phyloP scores from a whole-genome alignment of 1,140 invertebrate species.

The Spodoptera frugiperda region DNA sequence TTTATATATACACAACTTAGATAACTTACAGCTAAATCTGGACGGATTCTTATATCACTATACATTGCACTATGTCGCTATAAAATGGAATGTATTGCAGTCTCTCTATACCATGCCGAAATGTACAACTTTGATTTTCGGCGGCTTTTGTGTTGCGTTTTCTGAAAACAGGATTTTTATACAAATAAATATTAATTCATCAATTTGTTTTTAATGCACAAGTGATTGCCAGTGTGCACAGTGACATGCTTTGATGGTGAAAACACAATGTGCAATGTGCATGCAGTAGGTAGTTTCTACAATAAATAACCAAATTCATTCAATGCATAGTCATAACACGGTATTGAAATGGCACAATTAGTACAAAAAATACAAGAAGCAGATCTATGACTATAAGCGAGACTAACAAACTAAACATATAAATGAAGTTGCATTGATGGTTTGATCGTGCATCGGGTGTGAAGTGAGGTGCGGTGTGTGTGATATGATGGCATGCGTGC shows the following conservation, averaged over 20 bases:
- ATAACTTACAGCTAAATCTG: constrained; percentile 19
- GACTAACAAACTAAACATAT: background rate
- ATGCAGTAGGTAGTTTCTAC: background rate
- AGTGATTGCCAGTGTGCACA: background rate
- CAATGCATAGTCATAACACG: background rate
- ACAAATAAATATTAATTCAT: background rate
- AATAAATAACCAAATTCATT: background rate
- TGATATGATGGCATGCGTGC: constrained; percentile 48
- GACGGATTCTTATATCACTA: constrained; percentile 31
- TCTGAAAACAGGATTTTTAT: constrained; percentile 38
- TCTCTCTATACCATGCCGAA: constrained; percentile 38
- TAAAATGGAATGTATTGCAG: constrained; percentile 21
- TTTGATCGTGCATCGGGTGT: constrained; percentile 28
- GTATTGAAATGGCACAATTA: constrained; percentile 8
- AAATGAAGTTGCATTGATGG: background rate
- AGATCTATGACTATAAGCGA: constrained; percentile 11
- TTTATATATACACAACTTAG: background rate
- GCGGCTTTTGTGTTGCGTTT: constrained; percentile 23
- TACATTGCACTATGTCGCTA: constrained; percentile 23
- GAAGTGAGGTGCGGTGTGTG: constrained; percentile 26
- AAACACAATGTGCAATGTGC: background rate
- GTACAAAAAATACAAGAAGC: background rate
- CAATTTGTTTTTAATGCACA: background rate
- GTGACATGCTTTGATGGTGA: constrained; percentile 6
- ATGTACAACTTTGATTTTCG: constrained; percentile 45